Evolutionary conservation across 2,797 vertebrate genomes (phyloP).

Genomic region (Glyptemys insculpta): DNA sequence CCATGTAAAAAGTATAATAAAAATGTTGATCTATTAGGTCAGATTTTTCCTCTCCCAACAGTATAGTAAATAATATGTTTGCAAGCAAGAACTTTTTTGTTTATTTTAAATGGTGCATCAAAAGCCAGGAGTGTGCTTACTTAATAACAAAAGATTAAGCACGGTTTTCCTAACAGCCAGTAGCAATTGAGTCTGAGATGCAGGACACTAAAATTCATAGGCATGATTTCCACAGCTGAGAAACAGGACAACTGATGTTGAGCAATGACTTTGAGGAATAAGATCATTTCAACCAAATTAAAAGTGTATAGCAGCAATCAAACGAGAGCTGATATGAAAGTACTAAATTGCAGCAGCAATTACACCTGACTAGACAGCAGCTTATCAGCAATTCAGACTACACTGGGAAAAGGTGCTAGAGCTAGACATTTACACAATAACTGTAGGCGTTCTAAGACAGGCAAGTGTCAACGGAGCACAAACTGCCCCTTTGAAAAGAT

Average conservation of each 20-base stretch:
- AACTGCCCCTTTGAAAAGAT: neutral
- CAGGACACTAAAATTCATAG: neutral
- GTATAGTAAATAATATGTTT: neutral
- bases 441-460: neutral
- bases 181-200: neutral
- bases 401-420: neutral
- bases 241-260: conserved; percentile 19
- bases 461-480: neutral
- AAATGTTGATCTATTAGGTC: neutral
- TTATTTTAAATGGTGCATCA: neutral
- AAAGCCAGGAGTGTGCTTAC: neutral
- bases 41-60: neutral
- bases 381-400: neutral
- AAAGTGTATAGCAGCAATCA: neutral
- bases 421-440: neutral
- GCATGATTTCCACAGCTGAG: neutral
- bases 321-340: neutral
- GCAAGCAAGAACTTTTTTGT: neutral
- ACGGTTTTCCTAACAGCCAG: neutral
- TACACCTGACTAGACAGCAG: neutral
- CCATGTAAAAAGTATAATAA: neutral
- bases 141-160: neutral
- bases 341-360: conserved; percentile 1
- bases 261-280: conserved; percentile 27
- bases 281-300: neutral